Conservation (phyloP, 2,888 invertebrate genomes). For the Laspeyria flexula region DNA sequence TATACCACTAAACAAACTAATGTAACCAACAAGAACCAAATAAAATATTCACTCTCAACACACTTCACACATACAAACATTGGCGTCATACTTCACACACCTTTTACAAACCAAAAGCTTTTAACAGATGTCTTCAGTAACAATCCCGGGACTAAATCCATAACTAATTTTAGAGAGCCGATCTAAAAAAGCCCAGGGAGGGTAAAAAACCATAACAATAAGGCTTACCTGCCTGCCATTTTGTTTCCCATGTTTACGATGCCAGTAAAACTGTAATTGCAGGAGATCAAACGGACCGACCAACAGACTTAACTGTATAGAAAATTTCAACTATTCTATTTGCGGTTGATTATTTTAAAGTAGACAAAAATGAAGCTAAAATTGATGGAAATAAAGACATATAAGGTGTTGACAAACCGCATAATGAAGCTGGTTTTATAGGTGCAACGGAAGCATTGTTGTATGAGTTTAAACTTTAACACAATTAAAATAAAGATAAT, state of each 20-base stretch:
- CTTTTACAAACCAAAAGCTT: conserved; percentile 27
- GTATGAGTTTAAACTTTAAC: conserved; percentile 30
- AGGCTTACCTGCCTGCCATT: conserved; percentile 74
- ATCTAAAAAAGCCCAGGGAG: conserved; percentile 49
- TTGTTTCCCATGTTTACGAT: conserved; percentile 75
- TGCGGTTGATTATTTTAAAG: conserved; percentile 16
- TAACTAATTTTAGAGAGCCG: conserved; percentile 44
- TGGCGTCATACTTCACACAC: conserved; percentile 19
- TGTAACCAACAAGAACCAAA: not conserved
- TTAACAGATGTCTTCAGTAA: conserved; percentile 41
- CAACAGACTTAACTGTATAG: conserved; percentile 55
- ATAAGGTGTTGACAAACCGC: conserved; percentile 9
- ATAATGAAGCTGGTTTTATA: conserved; percentile 13
- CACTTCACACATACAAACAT: not conserved
- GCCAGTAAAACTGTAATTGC: conserved; percentile 81
- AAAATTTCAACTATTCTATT: conserved; percentile 34
- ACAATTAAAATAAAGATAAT: conserved; percentile 8
- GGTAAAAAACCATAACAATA: conserved; percentile 71
- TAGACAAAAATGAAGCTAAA: conserved; percentile 32
- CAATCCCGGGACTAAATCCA: conserved; percentile 25
- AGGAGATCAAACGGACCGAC: conserved; percentile 77
- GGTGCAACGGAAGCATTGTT: conserved; percentile 24
- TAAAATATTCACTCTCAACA: not conserved
- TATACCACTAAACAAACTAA: not conserved
- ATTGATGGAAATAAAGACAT: conserved; percentile 19